phyloP scores from a whole-genome alignment of 2,113 vertebrate genomes.

The Odocoileus virginianus region DNA sequence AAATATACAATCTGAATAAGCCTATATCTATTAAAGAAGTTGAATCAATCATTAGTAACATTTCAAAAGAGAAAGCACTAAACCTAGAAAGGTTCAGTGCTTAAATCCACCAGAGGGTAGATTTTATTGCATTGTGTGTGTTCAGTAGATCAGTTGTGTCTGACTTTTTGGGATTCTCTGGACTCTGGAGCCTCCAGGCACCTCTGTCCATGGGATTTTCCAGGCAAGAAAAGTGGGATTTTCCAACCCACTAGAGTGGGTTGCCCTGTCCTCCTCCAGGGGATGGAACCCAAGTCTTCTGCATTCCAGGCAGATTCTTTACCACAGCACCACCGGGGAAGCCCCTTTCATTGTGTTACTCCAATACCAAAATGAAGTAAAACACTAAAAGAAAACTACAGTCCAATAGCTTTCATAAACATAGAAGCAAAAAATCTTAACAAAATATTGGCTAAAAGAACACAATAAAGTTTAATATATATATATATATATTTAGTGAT shows the following conservation, averaged over 20 bases:
- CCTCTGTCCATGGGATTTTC: neutral
- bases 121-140: neutral
- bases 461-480: neutral
- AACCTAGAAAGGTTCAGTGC: neutral
- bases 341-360: neutral
- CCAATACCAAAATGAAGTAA: neutral
- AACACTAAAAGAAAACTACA: neutral
- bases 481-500: neutral
- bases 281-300: neutral
- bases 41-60: neutral
- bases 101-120: neutral
- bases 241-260: neutral
- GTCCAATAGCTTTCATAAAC: neutral
- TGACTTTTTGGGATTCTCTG: neutral
- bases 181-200: neutral
- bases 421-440: neutral
- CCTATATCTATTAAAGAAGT: neutral
- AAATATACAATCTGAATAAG: neutral
- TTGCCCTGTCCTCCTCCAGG: neutral
- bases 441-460: neutral
- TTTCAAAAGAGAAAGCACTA: neutral
- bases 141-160: neutral
- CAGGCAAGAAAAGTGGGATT: neutral
- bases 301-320: neutral
- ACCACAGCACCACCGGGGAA: accelerated